phyloP scores from a whole-genome alignment of 2,888 invertebrate genomes.

The Agrotis exclamationis region DNA sequence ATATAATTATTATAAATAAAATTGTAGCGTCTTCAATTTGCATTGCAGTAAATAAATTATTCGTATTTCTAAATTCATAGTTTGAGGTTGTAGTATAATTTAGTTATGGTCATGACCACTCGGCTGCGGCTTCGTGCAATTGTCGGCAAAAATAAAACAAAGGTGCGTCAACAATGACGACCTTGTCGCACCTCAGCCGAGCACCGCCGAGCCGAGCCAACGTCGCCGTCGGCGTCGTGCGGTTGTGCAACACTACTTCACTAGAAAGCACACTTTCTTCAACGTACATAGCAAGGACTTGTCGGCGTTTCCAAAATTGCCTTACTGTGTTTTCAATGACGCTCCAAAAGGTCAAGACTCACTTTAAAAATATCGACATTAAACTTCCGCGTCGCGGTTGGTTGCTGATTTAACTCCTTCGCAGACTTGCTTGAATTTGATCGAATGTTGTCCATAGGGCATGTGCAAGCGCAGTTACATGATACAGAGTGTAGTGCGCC shows the following conservation, averaged over 20 bases:
- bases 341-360: constrained; percentile 53
- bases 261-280: constrained; percentile 85
- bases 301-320: constrained; percentile 32
- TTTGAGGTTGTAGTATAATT: constrained; percentile 65
- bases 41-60: constrained; percentile 53
- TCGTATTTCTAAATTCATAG: constrained; percentile 61
- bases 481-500: constrained; percentile 37
- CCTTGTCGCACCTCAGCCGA: constrained; percentile 72
- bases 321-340: constrained; percentile 10
- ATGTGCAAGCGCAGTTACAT: constrained; percentile 38
- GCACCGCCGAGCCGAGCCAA: constrained; percentile 16
- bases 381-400: constrained; percentile 62
- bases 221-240: constrained; percentile 21
- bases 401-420: constrained; percentile 22
- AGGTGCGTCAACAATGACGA: constrained; percentile 76
- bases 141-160: constrained; percentile 75
- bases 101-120: constrained; percentile 74
- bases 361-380: constrained; percentile 54
- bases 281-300: constrained; percentile 65
- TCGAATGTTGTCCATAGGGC: constrained; percentile 49
- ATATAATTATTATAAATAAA: constrained; percentile 32
- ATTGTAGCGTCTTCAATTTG: constrained; percentile 25
- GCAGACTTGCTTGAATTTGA: constrained; percentile 17
- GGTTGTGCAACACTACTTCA: constrained; percentile 66
- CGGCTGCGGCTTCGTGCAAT: constrained; percentile 61